A percentile compares a stretch with the other conserved stretches of the same genome.
Evolutionary conservation across 2,113 vertebrate species (phyloP).

Genomic region (Pterocles burchelli): DNA sequence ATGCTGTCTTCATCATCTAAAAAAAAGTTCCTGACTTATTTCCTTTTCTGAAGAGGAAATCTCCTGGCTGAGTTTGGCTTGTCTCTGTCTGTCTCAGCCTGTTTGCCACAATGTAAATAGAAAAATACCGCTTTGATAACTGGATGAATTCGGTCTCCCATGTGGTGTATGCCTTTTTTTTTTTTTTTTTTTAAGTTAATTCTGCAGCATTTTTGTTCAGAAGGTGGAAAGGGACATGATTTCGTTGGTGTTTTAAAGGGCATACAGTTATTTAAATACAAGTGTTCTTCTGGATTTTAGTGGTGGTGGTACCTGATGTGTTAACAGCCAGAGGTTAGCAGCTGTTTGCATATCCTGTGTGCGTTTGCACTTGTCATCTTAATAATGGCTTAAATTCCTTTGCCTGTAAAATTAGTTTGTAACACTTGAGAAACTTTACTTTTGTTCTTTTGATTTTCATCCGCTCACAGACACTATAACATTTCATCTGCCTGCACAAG

Average conservation of each 20-base stretch:
- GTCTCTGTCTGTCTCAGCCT: not conserved
- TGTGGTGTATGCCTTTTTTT: not conserved
- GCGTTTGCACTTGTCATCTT: not conserved
- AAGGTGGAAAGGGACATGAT: not conserved
- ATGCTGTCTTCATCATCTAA: not conserved
- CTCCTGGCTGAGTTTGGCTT: not conserved
- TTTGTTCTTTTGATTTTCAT: not conserved
- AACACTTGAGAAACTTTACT: not conserved
- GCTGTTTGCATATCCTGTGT: not conserved
- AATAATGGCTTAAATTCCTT: not conserved
- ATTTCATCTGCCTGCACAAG: not conserved
- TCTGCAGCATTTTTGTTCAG: not conserved
- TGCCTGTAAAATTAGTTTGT: constrained; percentile 2
- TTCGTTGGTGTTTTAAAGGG: not conserved
- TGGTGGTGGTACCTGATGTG: not conserved
- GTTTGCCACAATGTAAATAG: not conserved
- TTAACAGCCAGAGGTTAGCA: not conserved
- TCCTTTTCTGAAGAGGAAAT: not conserved
- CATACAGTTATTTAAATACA: not conserved
- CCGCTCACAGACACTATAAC: not conserved
- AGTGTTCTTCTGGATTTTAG: not conserved
- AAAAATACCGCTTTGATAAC: not conserved
- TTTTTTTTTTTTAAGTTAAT: not conserved
- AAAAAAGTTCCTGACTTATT: not conserved
- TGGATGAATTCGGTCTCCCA: not conserved